Percentiles rank a stretch among this genome's conserved stretches.
Evolutionary conservation across 1,140 invertebrate species (phyloP).

Genomic region (Bombus consobrinus): DNA sequence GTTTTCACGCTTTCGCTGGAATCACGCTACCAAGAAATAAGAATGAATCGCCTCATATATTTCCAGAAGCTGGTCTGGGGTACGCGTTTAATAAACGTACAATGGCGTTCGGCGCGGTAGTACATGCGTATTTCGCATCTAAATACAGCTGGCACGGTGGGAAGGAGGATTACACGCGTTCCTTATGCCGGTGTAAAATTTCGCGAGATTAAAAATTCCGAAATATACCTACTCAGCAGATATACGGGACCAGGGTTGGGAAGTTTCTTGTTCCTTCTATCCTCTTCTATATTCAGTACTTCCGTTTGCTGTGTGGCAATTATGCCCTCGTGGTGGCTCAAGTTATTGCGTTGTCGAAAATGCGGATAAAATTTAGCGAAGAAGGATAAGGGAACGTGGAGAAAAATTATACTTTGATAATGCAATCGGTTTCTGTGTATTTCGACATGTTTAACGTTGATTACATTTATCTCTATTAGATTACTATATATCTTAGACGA

Average conservation of each 20-base stretch:
- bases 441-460: background rate
- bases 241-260: slow-evolving; percentile 38
- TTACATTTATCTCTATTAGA: no score
- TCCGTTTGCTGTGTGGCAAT: slow-evolving; percentile 16
- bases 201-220: slow-evolving; percentile 76
- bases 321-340: slow-evolving; percentile 3
- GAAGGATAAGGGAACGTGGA: background rate
- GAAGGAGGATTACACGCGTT: slow-evolving; percentile 50
- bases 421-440: background rate
- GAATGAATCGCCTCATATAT: slow-evolving; percentile 56
- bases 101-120: slow-evolving; percentile 35
- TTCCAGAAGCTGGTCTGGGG: background rate
- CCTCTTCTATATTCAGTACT: background rate
- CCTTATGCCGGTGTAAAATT: slow-evolving; percentile 67
- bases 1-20: slow-evolving; percentile 39
- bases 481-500: no score
- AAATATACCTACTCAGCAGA: slow-evolving; percentile 64
- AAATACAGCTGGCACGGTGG: slow-evolving; percentile 41
- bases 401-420: background rate
- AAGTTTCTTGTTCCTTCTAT: slow-evolving; percentile 6
- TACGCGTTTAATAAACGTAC: slow-evolving; percentile 65
- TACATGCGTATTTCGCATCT: slow-evolving; percentile 37
- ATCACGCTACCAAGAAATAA: slow-evolving; percentile 48
- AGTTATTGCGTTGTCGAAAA: slow-evolving; percentile 11
- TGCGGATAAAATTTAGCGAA: no score